Evolutionary conservation across 2,113 vertebrate genomes (phyloP).

Genomic region (Oryzias melastigma): DNA sequence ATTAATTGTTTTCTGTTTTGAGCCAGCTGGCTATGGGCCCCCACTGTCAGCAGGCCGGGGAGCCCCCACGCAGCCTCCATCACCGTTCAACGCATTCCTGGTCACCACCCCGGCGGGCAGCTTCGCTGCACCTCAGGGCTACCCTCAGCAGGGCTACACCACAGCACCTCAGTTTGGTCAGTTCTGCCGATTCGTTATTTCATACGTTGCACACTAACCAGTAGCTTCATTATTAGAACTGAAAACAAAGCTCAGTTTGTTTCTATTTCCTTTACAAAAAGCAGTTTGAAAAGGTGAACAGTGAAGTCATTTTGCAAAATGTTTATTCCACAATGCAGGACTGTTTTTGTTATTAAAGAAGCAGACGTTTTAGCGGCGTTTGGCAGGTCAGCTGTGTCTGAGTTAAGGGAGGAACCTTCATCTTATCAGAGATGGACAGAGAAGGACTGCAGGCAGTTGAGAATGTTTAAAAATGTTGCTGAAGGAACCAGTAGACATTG

Average conservation of each 20-base stretch:
- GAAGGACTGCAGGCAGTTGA: conserved; percentile 15
- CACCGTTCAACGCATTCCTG: conserved; percentile 94
- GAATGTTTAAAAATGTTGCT: not conserved
- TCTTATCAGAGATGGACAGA: conserved; percentile 51
- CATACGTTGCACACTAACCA: not conserved
- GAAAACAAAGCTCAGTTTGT: too few relatives aligned
- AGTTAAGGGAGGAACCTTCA: conserved; percentile 39
- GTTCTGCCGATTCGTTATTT: conserved; percentile 50
- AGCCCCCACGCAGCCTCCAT: conserved; percentile 89
- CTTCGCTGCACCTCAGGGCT: conserved; percentile 94
- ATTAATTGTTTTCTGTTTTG: conserved; percentile 20
- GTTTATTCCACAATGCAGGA: not conserved
- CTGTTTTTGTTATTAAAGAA: not conserved
- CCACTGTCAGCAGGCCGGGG: conserved; percentile 85
- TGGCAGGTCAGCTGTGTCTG: conserved; percentile 11
- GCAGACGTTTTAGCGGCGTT: not conserved
- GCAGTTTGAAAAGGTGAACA: too few relatives aligned
- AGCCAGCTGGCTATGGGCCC: conserved; percentile 88
- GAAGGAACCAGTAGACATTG: not conserved
- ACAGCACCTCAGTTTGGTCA: conserved; percentile 96
- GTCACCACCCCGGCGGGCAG: conserved; percentile 89
- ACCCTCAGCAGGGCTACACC: conserved; percentile 91
- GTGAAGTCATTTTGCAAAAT: too few relatives aligned
- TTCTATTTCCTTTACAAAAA: too few relatives aligned
- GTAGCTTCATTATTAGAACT: not conserved